These are phyloP conservation scores for Neolamprologus variostigma DNA, from an alignment of 2,113 vertebrate species.

Conservation along the genomic window DNA sequence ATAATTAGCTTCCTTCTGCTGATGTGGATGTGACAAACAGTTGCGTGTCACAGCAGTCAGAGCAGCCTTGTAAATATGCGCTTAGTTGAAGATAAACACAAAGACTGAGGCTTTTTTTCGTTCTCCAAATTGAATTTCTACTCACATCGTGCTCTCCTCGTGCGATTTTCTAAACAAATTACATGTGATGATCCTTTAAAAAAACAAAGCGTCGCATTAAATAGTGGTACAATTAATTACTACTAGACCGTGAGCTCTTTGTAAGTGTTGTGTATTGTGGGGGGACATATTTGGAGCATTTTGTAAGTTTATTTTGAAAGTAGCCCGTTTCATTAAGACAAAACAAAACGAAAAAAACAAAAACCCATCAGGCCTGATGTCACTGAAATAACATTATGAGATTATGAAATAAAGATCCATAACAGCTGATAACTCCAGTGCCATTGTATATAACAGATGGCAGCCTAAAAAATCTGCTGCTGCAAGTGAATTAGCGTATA, in stretches of 20 bases:
- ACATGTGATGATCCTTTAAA: neutral
- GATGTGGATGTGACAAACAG: neutral
- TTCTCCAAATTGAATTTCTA: neutral
- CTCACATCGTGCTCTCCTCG: fast-evolving
- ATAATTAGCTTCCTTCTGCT: neutral
- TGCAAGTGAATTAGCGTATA: neutral
- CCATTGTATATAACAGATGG: neutral
- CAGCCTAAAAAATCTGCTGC: neutral
- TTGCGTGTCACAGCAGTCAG: neutral
- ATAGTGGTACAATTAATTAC: neutral
- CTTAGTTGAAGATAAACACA: neutral
- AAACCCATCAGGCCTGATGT: neutral
- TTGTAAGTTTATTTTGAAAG: neutral
- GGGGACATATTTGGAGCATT: neutral
- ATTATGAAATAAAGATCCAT: neutral
- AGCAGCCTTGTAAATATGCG: neutral
- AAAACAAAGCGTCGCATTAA: neutral
- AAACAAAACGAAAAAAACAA: fast-evolving
- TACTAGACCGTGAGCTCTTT: neutral
- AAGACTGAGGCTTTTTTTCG: fast-evolving
- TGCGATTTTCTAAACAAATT: neutral
- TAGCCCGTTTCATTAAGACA: neutral
- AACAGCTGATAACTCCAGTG: too few relatives aligned
- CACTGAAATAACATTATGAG: neutral
- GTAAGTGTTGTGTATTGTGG: neutral